Percentiles rank a stretch among this genome's conserved stretches.
phyloP scores from a whole-genome alignment of 2,888 invertebrate genomes.

The Oligia latruncula region DNA sequence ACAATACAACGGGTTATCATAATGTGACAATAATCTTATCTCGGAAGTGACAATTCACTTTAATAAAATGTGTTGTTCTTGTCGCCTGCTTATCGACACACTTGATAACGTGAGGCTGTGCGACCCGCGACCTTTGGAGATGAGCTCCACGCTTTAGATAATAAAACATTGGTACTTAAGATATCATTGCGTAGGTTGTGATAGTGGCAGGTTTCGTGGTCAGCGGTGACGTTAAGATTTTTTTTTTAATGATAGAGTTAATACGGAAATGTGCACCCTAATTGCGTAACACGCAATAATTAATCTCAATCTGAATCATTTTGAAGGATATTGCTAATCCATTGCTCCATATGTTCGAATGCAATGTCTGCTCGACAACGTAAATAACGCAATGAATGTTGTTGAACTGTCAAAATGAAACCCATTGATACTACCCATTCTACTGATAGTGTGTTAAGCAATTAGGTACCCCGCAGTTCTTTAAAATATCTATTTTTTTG shows the following conservation, averaged over 20 bases:
- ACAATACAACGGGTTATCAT: slow-evolving; percentile 20
- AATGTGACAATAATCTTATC: slow-evolving; percentile 49
- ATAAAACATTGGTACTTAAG: slow-evolving; percentile 45
- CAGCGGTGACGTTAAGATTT: background rate
- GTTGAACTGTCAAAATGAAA: too few relatives aligned
- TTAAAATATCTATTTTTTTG: background rate
- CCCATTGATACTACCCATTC: too few relatives aligned
- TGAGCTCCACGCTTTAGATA: slow-evolving; percentile 28
- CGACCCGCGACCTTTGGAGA: slow-evolving; percentile 40
- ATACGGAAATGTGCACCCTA: too few relatives aligned
- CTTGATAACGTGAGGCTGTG: slow-evolving; percentile 40
- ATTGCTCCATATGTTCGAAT: too few relatives aligned
- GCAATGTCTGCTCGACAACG: too few relatives aligned
- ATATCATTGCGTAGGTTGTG: slow-evolving; percentile 23
- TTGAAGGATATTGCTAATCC: too few relatives aligned
- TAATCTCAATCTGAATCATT: too few relatives aligned
- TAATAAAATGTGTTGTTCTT: slow-evolving; percentile 48
- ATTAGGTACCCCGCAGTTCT: too few relatives aligned
- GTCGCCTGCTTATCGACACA: slow-evolving; percentile 46
- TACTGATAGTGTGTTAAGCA: too few relatives aligned
- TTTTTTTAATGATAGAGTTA: background rate
- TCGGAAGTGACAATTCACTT: slow-evolving; percentile 53
- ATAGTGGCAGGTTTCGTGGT: background rate
- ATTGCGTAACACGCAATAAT: too few relatives aligned
- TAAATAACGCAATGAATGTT: too few relatives aligned